Conservation (phyloP, 1,140 invertebrate genomes). For the Drosophila burlai region DNA sequence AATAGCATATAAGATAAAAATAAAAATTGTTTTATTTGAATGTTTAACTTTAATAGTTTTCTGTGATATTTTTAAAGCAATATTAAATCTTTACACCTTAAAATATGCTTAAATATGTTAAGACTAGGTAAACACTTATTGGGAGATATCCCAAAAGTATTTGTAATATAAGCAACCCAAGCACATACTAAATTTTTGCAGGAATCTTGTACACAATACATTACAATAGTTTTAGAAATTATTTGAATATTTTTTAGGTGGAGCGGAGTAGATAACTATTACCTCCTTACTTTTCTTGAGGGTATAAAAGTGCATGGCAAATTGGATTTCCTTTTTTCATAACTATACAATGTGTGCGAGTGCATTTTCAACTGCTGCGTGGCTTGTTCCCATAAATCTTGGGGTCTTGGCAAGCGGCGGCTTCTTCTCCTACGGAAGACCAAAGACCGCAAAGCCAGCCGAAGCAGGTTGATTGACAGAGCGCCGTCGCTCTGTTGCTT, state of each 20-base stretch:
- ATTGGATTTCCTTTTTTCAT: conserved; percentile 70
- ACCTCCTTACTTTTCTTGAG: not conserved
- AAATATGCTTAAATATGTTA: not conserved
- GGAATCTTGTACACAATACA: no score
- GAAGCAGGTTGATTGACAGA: conserved; percentile 67
- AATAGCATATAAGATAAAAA: no score
- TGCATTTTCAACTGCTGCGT: conserved; percentile 54
- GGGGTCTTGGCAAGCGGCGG: conserved; percentile 63
- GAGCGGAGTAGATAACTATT: no score
- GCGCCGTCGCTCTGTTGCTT: conserved; percentile 30
- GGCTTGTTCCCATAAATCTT: conserved; percentile 67
- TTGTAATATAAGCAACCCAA: not conserved
- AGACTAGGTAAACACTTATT: not conserved
- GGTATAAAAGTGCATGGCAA: conserved; percentile 55
- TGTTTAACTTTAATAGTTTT: no score
- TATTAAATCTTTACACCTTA: not conserved
- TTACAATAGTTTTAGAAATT: no score
- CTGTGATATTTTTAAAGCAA: no score
- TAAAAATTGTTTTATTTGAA: no score
- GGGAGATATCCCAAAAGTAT: not conserved
- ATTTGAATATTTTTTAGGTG: not conserved
- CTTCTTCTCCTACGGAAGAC: conserved; percentile 28
- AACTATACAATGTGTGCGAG: conserved; percentile 40
- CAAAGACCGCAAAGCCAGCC: not conserved
- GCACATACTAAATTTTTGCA: not conserved